Conservation (phyloP, 2,113 vertebrate species). For the Sylvilagus bachmani region DNA sequence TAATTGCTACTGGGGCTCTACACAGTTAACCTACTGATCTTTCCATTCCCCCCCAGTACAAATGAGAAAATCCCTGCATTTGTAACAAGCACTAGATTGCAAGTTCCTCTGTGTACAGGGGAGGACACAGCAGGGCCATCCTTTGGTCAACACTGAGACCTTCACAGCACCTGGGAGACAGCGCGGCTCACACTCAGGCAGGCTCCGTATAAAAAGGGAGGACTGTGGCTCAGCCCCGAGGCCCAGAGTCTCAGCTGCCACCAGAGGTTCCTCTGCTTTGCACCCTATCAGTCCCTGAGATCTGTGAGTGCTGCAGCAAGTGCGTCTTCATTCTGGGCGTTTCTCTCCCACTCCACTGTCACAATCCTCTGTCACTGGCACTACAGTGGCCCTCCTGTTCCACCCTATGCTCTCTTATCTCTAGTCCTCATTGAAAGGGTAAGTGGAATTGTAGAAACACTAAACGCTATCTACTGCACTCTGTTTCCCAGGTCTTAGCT, state of each 20-base stretch:
- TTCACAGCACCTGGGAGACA: not conserved
- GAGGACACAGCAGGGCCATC: not conserved
- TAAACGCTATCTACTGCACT: not conserved
- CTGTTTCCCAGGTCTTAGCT: not conserved
- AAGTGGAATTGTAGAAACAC: not conserved
- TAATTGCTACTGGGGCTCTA: not conserved
- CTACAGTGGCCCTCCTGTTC: not conserved
- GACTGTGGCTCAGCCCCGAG: not conserved
- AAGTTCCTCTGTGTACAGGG: not conserved
- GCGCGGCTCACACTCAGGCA: rapidly evolving
- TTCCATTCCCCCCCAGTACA: not conserved
- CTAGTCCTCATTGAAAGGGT: not conserved
- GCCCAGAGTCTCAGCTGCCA: rapidly evolving
- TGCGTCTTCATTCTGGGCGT: not conserved
- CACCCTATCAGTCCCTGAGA: too few relatives aligned
- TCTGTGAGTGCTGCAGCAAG: not conserved
- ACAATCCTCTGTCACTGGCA: not conserved
- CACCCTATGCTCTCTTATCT: not conserved
- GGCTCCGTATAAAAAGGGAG: rapidly evolving
- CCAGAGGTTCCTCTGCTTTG: not conserved
- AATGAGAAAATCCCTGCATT: not conserved
- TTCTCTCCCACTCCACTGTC: not conserved
- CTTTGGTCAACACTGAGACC: not conserved
- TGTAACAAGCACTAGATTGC: not conserved
- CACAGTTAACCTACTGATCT: not conserved